Evolutionary conservation across 2,888 invertebrate genomes (phyloP).

Genomic region (Phaonia tiefii): DNA sequence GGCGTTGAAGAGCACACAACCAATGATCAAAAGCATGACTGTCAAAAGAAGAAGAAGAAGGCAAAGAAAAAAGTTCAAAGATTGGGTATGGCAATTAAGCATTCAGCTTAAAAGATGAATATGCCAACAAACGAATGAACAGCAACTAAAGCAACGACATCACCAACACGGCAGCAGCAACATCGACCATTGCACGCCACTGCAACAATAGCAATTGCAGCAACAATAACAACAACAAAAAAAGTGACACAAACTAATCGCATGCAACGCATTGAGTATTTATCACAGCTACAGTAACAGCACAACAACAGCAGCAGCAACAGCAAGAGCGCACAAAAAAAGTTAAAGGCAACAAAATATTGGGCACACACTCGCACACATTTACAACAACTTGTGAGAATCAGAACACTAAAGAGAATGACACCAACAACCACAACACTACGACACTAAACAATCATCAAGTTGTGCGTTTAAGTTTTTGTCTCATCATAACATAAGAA

Average conservation of each 20-base stretch:
- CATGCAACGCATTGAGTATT: slow-evolving; percentile 64
- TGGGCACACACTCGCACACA: background rate
- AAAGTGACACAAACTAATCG: slow-evolving; percentile 66
- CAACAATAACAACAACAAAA: slow-evolving; percentile 53
- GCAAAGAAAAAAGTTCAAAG: slow-evolving; percentile 35
- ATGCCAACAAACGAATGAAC: slow-evolving; percentile 14
- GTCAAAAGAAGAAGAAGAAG: background rate
- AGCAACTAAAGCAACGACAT: slow-evolving; percentile 26
- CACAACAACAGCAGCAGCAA: slow-evolving; percentile 46
- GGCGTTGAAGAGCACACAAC: background rate
- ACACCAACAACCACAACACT: slow-evolving; percentile 1
- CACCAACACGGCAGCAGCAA: slow-evolving; percentile 25
- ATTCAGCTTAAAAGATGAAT: slow-evolving; percentile 35
- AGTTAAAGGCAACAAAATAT: no score
- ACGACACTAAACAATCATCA: slow-evolving; percentile 2
- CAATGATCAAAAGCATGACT: background rate
- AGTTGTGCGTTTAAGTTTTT: slow-evolving; percentile 15
- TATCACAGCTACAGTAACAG: slow-evolving; percentile 55
- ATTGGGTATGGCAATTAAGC: slow-evolving; percentile 61
- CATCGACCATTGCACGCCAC: background rate
- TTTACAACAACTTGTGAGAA: slow-evolving; percentile 24
- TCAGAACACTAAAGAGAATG: background rate
- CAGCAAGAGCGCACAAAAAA: no score
- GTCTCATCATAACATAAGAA: slow-evolving; percentile 17
- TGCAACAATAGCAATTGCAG: slow-evolving; percentile 26